Evolutionary conservation across 1,140 invertebrate species (phyloP).

Genomic region (Phenacoccus solenopsis): DNA sequence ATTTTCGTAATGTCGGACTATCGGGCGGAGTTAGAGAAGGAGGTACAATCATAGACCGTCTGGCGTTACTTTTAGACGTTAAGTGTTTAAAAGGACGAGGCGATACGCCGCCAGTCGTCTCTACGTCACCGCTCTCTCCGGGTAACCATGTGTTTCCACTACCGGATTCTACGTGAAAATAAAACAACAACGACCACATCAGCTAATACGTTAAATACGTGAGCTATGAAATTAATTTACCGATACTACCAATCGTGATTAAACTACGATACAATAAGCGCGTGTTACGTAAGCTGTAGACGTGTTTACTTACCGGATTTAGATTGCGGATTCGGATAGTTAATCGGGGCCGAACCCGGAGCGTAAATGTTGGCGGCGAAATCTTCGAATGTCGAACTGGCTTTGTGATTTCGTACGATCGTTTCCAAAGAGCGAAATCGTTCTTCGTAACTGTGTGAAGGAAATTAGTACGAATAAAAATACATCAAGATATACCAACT

Average conservation of each 20-base stretch:
- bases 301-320: neutral
- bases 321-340: constrained; percentile 7
- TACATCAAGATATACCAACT: too few species aligned
- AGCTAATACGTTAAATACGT: neutral
- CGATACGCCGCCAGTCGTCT: constrained; percentile 15
- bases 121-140: neutral
- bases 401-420: constrained; percentile 78
- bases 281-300: neutral
- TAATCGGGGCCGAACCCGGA: constrained; percentile 42
- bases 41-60: constrained; percentile 11
- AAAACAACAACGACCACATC: neutral
- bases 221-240: too few species aligned
- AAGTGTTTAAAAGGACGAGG: constrained; percentile 21
- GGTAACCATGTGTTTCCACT: neutral
- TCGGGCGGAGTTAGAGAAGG: neutral
- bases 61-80: constrained; percentile 24
- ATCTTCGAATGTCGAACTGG: constrained; percentile 81
- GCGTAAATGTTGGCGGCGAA: constrained; percentile 75
- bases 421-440: constrained; percentile 71
- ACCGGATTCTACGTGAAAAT: neutral
- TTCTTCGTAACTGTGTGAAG: constrained; percentile 73
- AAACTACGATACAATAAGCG: too few species aligned
- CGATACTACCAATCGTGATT: too few species aligned
- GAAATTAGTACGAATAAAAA: too few species aligned
- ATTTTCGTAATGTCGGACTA: constrained; percentile 6